A percentile compares a stretch with the other conserved stretches of the same genome.
These are phyloP conservation scores for Drosophila monieri DNA, from an alignment of 2,888 invertebrate species.

Conservation along the genomic window DNA sequence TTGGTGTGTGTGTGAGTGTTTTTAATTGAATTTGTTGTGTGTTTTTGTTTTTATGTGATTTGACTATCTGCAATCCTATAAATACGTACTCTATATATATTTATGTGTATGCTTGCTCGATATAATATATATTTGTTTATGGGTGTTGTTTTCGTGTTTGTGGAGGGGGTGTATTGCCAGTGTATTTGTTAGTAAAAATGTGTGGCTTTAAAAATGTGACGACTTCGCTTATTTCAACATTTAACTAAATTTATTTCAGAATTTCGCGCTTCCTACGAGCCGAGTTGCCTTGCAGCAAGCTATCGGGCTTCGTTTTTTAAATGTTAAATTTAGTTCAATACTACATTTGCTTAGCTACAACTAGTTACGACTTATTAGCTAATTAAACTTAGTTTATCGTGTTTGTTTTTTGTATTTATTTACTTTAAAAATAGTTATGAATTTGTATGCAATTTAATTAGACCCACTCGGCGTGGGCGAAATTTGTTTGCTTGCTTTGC, in stretches of 20 bases:
- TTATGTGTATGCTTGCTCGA: conserved; percentile 28
- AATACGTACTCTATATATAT: conserved; percentile 33
- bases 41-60: conserved; percentile 33
- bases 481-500: conserved; percentile 37
- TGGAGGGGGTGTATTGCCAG: conserved; percentile 28
- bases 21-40: conserved; percentile 43
- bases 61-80: conserved; percentile 31
- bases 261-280: conserved; percentile 73
- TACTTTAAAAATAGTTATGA: conserved; percentile 69
- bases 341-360: conserved; percentile 65
- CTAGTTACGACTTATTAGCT: conserved; percentile 70
- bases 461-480: conserved; percentile 32
- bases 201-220: conserved; percentile 60
- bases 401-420: conserved; percentile 60
- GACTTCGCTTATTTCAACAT: conserved; percentile 47
- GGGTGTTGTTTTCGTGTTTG: conserved; percentile 31
- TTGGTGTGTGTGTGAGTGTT: conserved; percentile 16
- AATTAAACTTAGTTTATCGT: conserved; percentile 55
- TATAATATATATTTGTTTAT: conserved; percentile 43
- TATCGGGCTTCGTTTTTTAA: conserved; percentile 34
- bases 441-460: conserved; percentile 46
- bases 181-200: conserved; percentile 36
- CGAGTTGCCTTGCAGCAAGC: conserved; percentile 50
- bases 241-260: conserved; percentile 81
- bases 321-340: conserved; percentile 47